These are phyloP conservation scores for Platerodrilus igneus DNA, from an alignment of 2,888 invertebrate genomes.

Conservation along the genomic window DNA sequence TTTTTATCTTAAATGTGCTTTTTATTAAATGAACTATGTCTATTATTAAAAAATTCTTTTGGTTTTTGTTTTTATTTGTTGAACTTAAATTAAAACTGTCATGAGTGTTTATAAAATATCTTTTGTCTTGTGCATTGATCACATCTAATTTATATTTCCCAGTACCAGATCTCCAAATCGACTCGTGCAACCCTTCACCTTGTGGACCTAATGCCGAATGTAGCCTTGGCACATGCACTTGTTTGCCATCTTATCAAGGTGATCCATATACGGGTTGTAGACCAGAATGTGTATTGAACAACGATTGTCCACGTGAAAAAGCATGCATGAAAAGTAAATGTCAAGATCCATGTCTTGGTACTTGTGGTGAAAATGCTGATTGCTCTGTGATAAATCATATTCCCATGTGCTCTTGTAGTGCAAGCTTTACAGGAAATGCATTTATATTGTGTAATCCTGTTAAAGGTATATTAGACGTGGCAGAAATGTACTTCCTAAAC, in stretches of 20 bases:
- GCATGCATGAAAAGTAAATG: slow-evolving; percentile 71
- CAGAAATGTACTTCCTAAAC: no score
- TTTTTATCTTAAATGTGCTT: no score
- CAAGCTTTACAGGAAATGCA: slow-evolving; percentile 63
- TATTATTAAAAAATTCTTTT: no score
- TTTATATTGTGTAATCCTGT: slow-evolving; percentile 60
- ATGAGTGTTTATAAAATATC: no score
- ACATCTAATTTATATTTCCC: no score
- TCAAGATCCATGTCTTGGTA: slow-evolving; percentile 67
- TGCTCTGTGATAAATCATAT: slow-evolving; percentile 73
- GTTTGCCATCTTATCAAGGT: slow-evolving; percentile 61
- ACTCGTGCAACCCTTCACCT: slow-evolving; percentile 66
- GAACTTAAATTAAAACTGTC: no score
- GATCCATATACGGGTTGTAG: slow-evolving; percentile 66
- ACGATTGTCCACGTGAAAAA: slow-evolving; percentile 61
- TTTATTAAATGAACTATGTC: no score
- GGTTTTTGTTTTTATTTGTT: no score
- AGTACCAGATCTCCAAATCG: no score
- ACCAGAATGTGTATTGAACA: slow-evolving; percentile 66
- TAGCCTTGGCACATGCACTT: slow-evolving; percentile 62
- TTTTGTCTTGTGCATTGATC: no score
- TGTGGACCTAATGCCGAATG: slow-evolving; percentile 72
- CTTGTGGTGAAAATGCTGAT: slow-evolving; percentile 64
- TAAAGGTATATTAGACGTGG: slow-evolving; percentile 37
- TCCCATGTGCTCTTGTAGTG: slow-evolving; percentile 60